These are phyloP conservation scores for Oxytorus armatus DNA, from an alignment of 2,888 invertebrate species.

Conservation along the genomic window DNA sequence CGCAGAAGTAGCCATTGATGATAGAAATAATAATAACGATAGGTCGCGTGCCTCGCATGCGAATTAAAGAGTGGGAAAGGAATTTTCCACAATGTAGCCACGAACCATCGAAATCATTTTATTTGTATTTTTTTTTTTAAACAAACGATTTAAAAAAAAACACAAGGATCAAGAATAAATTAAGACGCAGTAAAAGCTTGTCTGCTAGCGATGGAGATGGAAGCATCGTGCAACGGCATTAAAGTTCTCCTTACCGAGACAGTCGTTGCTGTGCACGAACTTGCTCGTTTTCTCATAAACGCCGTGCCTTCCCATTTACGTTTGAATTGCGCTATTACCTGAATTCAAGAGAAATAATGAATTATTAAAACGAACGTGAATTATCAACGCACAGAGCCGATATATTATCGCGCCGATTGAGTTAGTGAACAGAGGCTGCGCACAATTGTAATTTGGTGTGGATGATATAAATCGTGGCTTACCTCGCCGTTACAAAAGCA, in stretches of 20 bases:
- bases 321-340: slow-evolving; percentile 92
- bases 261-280: slow-evolving; percentile 94
- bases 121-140: slow-evolving; percentile 7
- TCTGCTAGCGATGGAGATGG: slow-evolving; percentile 48
- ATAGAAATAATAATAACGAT: neutral
- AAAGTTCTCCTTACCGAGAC: slow-evolving; percentile 91
- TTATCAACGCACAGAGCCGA: slow-evolving; percentile 1
- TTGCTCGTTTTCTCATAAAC: slow-evolving; percentile 90
- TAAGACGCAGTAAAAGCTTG: slow-evolving; percentile 39
- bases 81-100: slow-evolving; percentile 4
- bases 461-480: slow-evolving; percentile 77
- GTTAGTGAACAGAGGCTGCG: neutral
- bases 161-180: slow-evolving; percentile 14
- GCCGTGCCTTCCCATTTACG: slow-evolving; percentile 91
- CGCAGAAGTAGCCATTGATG: neutral
- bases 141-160: slow-evolving; percentile 38
- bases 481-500: slow-evolving; percentile 99
- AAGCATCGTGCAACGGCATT: slow-evolving; percentile 64
- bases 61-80: slow-evolving; percentile 1
- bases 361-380: slow-evolving; percentile 28
- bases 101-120: slow-evolving; percentile 10
- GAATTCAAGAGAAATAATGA: slow-evolving; percentile 57
- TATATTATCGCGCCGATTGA: neutral
- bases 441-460: slow-evolving; percentile 2
- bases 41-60: slow-evolving; percentile 21